These are phyloP conservation scores for Brachionus plicatilis DNA, from an alignment of 1,140 invertebrate genomes.

Conservation along the genomic window DNA sequence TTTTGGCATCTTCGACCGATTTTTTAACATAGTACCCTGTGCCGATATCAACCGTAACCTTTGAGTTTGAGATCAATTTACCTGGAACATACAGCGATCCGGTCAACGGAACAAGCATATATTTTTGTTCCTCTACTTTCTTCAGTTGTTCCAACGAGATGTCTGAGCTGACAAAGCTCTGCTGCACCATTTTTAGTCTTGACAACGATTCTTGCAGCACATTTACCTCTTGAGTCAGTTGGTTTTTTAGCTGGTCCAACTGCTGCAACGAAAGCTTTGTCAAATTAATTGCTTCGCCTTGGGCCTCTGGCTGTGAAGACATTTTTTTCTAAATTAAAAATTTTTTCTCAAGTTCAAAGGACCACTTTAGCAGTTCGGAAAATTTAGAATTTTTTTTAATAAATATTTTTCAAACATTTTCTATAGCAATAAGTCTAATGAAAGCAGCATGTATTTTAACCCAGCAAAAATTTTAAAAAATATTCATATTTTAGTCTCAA, in stretches of 20 bases:
- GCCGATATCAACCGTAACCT: constrained; percentile 84
- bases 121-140: neutral
- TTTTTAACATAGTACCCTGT: constrained; percentile 91
- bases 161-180: constrained; percentile 28
- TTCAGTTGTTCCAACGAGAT: neutral
- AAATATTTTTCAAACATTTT: neutral
- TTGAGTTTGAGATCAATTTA: constrained; percentile 69
- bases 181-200: constrained; percentile 23
- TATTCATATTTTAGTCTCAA: neutral
- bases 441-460: neutral
- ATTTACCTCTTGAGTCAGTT: constrained; percentile 23
- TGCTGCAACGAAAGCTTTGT: constrained; percentile 1
- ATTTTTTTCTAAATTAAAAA: neutral
- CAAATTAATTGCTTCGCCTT: constrained; percentile 20
- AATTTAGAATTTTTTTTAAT: neutral
- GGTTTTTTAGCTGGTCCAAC: constrained; percentile 33
- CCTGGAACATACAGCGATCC: constrained; percentile 81
- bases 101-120: constrained; percentile 39
- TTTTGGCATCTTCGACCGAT: constrained; percentile 71
- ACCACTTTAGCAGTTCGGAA: neutral
- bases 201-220: constrained; percentile 21
- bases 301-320: neutral
- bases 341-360: neutral
- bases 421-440: neutral
- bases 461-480: neutral